Base-by-base conservation (phyloP, 2,797 vertebrate species). In the Meriones psammophilus region DNA sequence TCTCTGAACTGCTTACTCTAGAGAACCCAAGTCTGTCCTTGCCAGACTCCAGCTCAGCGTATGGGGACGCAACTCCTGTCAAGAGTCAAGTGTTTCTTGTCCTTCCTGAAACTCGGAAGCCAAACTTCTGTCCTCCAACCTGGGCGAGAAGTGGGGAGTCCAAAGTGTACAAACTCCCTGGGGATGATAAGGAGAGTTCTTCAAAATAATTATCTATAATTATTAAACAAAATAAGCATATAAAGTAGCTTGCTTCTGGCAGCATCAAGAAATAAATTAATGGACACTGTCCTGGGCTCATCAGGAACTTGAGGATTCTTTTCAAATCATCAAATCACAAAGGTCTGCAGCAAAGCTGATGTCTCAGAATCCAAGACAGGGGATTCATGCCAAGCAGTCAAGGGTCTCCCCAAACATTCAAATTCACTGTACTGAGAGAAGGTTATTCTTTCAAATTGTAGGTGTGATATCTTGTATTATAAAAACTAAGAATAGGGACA, bases 191-290 rank as follows among this genome's bases (percentile, higher is more conserved):
- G 68, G 6, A 89, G n/a, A 95, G 68, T 20, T 30, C 71, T 46
- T n/a, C 39, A 68, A 91, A 46, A 87, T 36, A 58, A 20, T 10
- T 73, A 69, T 76, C 69, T 2, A 62, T n/a, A 89, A 97, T 73
- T 95, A 74, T 30, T 5, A 68, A 56, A 28, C n/a, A 76, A 50
- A 46, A 42, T 4, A 64, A 58, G 26, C 13, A 26, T 58, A 39
- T 0, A 42, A 36, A 89, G 20, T 89, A 71, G 13, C 46, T 6
- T 4, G 1, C 66, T 56, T 89, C 22, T 26, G 30, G 28, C 56
- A 20, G 66, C 80, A 62, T 88, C 5, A 60, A 39, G 50, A 50
- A 62, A 3, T 0, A 18, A 85, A 85, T 33, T 3, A 24, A 22
- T 68, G 46, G n/a, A 89, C 28, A 39, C 1, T 42, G 50, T 64